Evolutionary conservation across 2,113 vertebrate genomes (phyloP).

Genomic region (Malurus melanocephalus): DNA sequence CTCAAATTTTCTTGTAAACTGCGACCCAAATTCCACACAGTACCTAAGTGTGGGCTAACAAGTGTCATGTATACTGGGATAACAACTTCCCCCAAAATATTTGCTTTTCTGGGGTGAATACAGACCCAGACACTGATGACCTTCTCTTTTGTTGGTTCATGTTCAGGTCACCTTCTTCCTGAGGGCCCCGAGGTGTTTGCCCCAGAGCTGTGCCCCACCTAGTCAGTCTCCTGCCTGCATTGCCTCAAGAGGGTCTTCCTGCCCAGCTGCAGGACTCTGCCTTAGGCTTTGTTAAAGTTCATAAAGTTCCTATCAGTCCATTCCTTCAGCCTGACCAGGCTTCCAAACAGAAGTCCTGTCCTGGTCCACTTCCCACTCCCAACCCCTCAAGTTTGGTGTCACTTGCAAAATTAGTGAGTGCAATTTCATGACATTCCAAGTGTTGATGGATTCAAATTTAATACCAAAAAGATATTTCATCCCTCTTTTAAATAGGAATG

Average conservation of each 20-base stretch:
- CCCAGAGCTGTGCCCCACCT: neutral
- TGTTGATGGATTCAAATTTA: neutral
- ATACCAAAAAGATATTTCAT: neutral
- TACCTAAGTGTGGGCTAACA: neutral
- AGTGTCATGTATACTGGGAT: neutral
- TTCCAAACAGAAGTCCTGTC: neutral
- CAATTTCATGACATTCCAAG: neutral
- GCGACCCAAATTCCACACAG: neutral
- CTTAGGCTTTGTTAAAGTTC: neutral
- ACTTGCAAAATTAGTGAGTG: neutral
- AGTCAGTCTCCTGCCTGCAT: neutral
- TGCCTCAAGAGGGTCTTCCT: neutral
- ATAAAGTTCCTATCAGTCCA: neutral
- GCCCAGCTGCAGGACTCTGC: neutral
- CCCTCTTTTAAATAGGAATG: neutral
- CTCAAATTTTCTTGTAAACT: neutral
- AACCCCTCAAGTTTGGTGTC: neutral
- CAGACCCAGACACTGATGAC: neutral
- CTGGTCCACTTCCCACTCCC: fast-evolving
- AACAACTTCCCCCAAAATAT: neutral
- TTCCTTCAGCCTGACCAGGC: neutral
- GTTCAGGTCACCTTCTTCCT: neutral
- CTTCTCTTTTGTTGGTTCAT: neutral
- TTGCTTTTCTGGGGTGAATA: neutral
- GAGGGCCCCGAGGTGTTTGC: neutral